These are phyloP conservation scores for Argentina silus DNA, from an alignment of 2,797 vertebrate species.

Conservation along the genomic window DNA sequence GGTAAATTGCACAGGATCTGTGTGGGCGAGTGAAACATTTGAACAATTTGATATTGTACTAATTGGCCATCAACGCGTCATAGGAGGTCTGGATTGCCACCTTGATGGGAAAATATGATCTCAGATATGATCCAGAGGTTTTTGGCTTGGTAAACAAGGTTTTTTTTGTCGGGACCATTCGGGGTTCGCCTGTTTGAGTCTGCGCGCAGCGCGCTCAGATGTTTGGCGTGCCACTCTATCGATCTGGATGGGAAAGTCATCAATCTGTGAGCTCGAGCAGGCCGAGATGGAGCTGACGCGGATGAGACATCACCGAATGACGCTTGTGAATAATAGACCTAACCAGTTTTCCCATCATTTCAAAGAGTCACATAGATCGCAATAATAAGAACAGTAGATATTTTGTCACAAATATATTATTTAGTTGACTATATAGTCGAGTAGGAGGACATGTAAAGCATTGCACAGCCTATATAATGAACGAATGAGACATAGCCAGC, in stretches of 20 bases:
- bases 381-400: too few relatives aligned
- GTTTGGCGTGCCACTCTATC: slow-evolving; percentile 6
- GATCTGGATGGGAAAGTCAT: slow-evolving; percentile 30
- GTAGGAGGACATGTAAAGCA: too few relatives aligned
- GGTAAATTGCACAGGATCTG: background rate
- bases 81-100: background rate
- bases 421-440: too few relatives aligned
- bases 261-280: slow-evolving; percentile 31
- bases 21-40: background rate
- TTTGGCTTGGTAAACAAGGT: slow-evolving; percentile 1
- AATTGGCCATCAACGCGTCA: background rate
- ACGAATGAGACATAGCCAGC: too few relatives aligned
- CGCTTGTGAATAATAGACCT: background rate
- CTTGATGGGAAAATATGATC: background rate
- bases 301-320: slow-evolving; percentile 13
- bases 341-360: too few relatives aligned
- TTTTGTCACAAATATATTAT: too few relatives aligned
- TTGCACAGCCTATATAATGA: too few relatives aligned
- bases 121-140: background rate
- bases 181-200: background rate
- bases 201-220: background rate
- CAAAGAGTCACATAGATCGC: too few relatives aligned
- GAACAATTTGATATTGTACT: background rate
- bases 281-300: slow-evolving; percentile 13
- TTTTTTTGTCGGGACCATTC: background rate